These are phyloP conservation scores for Drosophila gunungcola DNA, from an alignment of 1,140 invertebrate genomes.

Conservation along the genomic window DNA sequence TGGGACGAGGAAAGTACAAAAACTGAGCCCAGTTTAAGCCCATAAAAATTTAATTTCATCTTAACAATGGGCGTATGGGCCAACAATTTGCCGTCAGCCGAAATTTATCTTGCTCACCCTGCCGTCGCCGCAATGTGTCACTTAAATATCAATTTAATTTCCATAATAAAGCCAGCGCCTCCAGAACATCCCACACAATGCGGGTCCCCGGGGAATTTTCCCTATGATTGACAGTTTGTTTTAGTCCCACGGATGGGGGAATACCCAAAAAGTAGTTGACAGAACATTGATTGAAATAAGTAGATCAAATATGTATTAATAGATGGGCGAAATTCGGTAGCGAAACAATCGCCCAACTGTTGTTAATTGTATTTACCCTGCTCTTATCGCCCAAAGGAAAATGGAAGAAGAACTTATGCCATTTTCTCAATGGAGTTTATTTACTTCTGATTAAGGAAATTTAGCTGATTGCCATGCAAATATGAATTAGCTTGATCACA, in stretches of 20 bases:
- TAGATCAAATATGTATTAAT: slow-evolving; percentile 74
- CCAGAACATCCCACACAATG: slow-evolving; percentile 2
- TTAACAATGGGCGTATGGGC: slow-evolving; percentile 63
- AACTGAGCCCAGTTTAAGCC: slow-evolving; percentile 68
- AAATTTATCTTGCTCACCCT: slow-evolving; percentile 68
- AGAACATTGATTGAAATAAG: slow-evolving; percentile 59
- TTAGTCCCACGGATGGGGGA: slow-evolving; percentile 20
- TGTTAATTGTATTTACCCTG: slow-evolving; percentile 74
- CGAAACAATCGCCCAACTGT: slow-evolving; percentile 51
- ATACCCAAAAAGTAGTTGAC: slow-evolving; percentile 51
- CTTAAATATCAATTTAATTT: slow-evolving; percentile 83
- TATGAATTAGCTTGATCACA: slow-evolving; percentile 19
- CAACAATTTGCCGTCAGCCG: slow-evolving; percentile 68
- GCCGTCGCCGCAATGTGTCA: slow-evolving; percentile 54
- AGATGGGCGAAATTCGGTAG: slow-evolving; percentile 39
- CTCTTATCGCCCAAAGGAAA: slow-evolving; percentile 55
- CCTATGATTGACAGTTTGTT: slow-evolving; percentile 73
- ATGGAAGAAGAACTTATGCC: slow-evolving; percentile 16
- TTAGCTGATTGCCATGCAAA: slow-evolving; percentile 34
- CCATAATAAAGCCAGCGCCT: slow-evolving; percentile 68
- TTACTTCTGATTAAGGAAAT: slow-evolving; percentile 35
- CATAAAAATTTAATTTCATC: slow-evolving; percentile 73
- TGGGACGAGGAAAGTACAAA: slow-evolving; percentile 19
- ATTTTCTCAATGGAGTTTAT: slow-evolving; percentile 11
- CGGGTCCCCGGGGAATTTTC: slow-evolving; percentile 49